Evolutionary conservation across 1,140 invertebrate species (phyloP), one percentile per base, ranked within the genome.

Genomic region (Limonius californicus): DNA sequence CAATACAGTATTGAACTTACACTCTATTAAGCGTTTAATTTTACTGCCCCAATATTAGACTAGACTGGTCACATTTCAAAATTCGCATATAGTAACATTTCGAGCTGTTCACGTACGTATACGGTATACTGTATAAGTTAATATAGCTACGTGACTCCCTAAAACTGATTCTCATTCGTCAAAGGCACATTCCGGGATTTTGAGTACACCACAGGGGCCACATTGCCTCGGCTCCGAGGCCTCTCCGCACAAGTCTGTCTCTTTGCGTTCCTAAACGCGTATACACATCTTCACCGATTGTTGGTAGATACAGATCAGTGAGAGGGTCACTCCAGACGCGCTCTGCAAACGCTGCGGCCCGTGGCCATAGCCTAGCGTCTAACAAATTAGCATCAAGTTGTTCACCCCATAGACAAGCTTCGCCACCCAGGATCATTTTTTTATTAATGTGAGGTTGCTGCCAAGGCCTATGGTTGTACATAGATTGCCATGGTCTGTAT

Each of bases 401-500:
- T 72, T 90, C 88, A 39, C 81, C 85, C 88, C 88, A 91, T 59
- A 89, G 79, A 54, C 87, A 87, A 4, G 82, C 86, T 68, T 88
- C 85, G 1, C 85, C 87, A 0, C 87, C 87, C 1, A 88, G 65
- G 9, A 87, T 71, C 63, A 80, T 69, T 11, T 78, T 72, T 45
- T 79, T 71, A 21, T 66, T 61, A 1, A 71, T 50, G 54, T 68
- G 67, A 50, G 70, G 59, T 62, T 73, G 63, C 21, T 58, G 79
- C 88, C 89, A 89, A 0, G 90, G 90, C 63, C 87, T 79, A 70
- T 94, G 91, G 73, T 86, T 88, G 74, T 92, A 92, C 1, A 92
- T 84, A 55, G 85, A 87, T 73, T 92, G 90, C 90, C 90, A 92
- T 0, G 87, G 89, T 42, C 87, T 82, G 71, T 91, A 92, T 1